Evolutionary conservation across 2,113 vertebrate genomes (phyloP).

Genomic region (Seriola quinqueradiata): DNA sequence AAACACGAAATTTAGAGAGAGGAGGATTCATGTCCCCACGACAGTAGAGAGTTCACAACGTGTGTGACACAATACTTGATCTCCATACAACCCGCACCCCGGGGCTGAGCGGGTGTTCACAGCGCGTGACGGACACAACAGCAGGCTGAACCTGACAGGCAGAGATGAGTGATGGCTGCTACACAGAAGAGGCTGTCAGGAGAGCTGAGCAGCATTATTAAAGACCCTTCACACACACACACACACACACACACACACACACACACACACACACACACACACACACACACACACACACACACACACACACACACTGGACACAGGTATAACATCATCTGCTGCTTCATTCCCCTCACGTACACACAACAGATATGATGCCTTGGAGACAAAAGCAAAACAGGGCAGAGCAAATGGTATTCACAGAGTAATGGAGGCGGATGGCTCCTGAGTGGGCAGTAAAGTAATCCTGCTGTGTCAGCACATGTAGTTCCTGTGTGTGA

Average conservation of each 20-base stretch:
- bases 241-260: slow-evolving; percentile 22
- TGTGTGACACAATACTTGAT: not conserved
- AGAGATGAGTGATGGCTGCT: slow-evolving; percentile 49
- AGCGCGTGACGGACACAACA: slow-evolving; percentile 9
- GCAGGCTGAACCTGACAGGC: slow-evolving; percentile 27
- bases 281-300: slow-evolving; percentile 13
- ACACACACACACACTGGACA: slow-evolving; percentile 2
- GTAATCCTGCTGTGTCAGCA: slow-evolving; percentile 47
- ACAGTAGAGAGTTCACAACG: not conserved
- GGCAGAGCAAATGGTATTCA: not conserved
- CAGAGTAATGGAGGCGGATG: slow-evolving; percentile 12
- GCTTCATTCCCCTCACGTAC: slow-evolving; percentile 11
- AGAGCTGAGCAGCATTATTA: slow-evolving; percentile 16
- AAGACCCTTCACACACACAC: not conserved
- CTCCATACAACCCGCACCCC: not conserved
- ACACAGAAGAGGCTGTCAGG: not conserved
- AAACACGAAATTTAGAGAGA: not conserved
- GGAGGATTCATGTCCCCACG: not conserved
- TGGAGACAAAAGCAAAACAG: not conserved
- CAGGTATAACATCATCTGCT: not conserved
- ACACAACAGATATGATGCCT: slow-evolving; percentile 1
- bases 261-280: slow-evolving; percentile 18
- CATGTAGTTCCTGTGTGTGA: slow-evolving; percentile 6
- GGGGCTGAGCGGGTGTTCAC: slow-evolving; percentile 12
- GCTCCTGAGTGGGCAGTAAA: slow-evolving; percentile 17